These are phyloP conservation scores for Melanotus villosus DNA, from an alignment of 2,888 invertebrate genomes.

Conservation along the genomic window DNA sequence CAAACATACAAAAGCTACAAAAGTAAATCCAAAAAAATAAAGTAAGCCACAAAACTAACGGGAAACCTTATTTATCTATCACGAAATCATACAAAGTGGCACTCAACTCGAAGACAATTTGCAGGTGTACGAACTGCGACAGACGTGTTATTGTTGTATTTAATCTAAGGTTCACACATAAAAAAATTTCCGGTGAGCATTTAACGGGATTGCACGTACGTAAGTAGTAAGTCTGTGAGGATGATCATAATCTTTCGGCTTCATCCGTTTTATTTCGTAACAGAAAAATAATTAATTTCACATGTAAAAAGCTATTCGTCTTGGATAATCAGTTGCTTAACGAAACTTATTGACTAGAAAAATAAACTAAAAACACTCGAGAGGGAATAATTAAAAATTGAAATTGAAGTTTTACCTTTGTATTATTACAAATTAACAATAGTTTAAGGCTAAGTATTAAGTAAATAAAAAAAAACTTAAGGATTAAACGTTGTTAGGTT, in stretches of 20 bases:
- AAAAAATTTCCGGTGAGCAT: not conserved
- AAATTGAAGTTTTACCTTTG: too few relatives aligned
- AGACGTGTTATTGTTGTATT: not conserved
- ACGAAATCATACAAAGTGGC: not conserved
- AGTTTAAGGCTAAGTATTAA: too few relatives aligned
- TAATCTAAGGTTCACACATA: not conserved
- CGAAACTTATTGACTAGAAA: too few relatives aligned
- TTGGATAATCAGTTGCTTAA: too few relatives aligned
- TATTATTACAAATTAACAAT: too few relatives aligned
- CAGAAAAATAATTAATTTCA: not conserved
- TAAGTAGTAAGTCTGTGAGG: not conserved
- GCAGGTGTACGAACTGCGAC: conserved; percentile 1
- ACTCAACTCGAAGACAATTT: not conserved
- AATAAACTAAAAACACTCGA: too few relatives aligned
- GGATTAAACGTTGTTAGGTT: too few relatives aligned
- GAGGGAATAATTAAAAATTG: too few relatives aligned
- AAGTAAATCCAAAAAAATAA: too few relatives aligned
- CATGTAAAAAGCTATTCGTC: too few relatives aligned
- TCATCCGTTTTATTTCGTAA: not conserved
- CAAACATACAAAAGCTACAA: too few relatives aligned
- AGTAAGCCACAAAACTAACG: not conserved
- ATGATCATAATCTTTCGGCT: not conserved
- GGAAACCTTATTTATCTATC: not conserved
- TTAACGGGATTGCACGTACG: not conserved
- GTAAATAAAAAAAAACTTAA: too few relatives aligned